phyloP scores from a whole-genome alignment of 2,888 invertebrate genomes.

The Pterostichus madidus region DNA sequence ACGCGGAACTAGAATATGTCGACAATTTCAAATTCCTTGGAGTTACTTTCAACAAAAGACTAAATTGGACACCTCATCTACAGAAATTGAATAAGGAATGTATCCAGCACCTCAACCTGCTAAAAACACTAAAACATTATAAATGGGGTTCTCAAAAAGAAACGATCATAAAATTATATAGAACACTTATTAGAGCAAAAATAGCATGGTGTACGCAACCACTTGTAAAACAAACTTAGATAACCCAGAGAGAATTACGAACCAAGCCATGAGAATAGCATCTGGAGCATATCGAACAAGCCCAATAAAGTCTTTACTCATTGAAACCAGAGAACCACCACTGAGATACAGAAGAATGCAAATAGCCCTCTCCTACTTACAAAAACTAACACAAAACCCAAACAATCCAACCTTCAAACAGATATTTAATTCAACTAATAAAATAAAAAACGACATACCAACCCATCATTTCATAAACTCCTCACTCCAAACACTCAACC shows the following conservation, averaged over 20 bases:
- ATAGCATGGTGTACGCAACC: neutral
- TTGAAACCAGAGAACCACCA: constrained; percentile 10
- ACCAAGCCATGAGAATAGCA: constrained; percentile 18
- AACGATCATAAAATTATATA: constrained; percentile 14
- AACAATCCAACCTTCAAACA: constrained; percentile 7
- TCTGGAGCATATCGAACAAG: constrained; percentile 36
- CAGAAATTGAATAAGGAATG: constrained; percentile 23
- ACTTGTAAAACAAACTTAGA: neutral
- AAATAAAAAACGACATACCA: neutral
- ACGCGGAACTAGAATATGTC: neutral
- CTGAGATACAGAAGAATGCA: constrained; percentile 14
- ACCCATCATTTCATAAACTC: neutral
- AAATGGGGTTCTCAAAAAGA: constrained; percentile 43
- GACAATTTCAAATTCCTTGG: constrained; percentile 20
- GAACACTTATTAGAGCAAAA: constrained; percentile 37
- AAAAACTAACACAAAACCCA: neutral
- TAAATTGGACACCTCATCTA: constrained; percentile 37
- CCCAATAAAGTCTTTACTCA: constrained; percentile 7
- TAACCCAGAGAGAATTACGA: neutral
- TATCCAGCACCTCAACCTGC: neutral
- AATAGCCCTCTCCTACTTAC: neutral
- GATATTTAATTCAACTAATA: constrained; percentile 10
- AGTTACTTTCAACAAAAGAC: neutral
- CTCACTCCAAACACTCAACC: neutral
- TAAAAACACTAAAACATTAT: constrained; percentile 30